Evolutionary conservation across 2,888 invertebrate species (phyloP).

Genomic region (Philhelius pedissequus): DNA sequence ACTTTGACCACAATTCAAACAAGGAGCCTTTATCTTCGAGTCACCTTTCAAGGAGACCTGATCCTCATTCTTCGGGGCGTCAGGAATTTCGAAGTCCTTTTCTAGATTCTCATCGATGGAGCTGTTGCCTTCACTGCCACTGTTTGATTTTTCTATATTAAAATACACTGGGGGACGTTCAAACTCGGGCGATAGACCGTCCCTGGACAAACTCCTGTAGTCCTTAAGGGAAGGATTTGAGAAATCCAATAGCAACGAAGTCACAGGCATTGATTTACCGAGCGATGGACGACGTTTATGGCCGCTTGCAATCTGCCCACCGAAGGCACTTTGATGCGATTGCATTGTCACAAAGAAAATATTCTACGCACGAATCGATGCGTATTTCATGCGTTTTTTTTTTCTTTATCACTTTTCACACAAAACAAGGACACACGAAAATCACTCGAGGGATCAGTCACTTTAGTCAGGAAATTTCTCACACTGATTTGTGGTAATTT

Average conservation of each 20-base stretch:
- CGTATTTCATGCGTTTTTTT: neutral
- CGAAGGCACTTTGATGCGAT: conserved; percentile 70
- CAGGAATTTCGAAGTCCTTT: conserved; percentile 21
- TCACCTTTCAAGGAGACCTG: conserved; percentile 66
- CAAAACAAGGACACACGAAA: neutral
- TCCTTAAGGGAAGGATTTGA: conserved; percentile 58
- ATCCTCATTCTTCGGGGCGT: neutral
- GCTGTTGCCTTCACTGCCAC: conserved; percentile 52
- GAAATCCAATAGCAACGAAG: conserved; percentile 75
- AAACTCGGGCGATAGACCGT: conserved; percentile 71
- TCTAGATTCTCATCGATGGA: conserved; percentile 30
- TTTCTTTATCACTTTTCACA: neutral
- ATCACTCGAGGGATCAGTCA: neutral
- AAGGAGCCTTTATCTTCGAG: conserved; percentile 69
- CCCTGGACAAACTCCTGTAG: conserved; percentile 41
- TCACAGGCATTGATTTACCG: conserved; percentile 78
- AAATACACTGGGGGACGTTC: conserved; percentile 74
- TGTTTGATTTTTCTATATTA: conserved; percentile 56
- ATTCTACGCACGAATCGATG: neutral
- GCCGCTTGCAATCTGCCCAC: conserved; percentile 69
- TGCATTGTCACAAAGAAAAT: conserved; percentile 68
- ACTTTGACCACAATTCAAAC: conserved; percentile 73
- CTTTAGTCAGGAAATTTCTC: neutral
- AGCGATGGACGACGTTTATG: conserved; percentile 76
- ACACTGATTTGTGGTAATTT: neutral